These are phyloP conservation scores for Dendropsophus ebraccatus DNA, from an alignment of 2,113 vertebrate genomes.

Conservation along the genomic window DNA sequence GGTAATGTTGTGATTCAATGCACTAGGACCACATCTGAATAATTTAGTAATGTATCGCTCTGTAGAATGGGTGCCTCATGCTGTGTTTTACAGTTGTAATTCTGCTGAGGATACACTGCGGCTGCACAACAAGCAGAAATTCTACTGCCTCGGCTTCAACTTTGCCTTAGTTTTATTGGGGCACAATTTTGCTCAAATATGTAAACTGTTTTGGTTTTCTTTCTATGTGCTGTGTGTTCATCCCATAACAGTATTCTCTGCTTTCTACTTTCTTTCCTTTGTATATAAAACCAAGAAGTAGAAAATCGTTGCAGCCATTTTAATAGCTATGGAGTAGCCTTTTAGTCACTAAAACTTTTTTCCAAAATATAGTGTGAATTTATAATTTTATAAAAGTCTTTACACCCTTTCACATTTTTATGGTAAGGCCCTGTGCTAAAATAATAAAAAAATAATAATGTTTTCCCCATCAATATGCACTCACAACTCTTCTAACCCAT, in stretches of 20 bases:
- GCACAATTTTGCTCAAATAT: neutral
- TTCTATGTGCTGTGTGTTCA: neutral
- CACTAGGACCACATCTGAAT: neutral
- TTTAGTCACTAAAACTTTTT: too few species aligned
- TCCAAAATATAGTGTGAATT: too few species aligned
- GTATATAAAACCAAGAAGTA: neutral
- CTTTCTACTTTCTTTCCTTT: neutral
- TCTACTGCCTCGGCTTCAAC: neutral
- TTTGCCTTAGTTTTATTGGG: neutral
- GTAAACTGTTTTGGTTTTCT: neutral
- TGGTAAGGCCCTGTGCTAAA: too few species aligned
- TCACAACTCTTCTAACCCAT: too few species aligned
- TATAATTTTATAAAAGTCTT: too few species aligned
- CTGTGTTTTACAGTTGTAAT: neutral
- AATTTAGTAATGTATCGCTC: neutral
- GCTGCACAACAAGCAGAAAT: constrained; percentile 3
- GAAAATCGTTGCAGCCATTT: neutral
- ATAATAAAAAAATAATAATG: too few species aligned
- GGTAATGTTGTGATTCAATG: neutral
- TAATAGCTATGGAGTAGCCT: too few species aligned
- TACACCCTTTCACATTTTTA: too few species aligned
- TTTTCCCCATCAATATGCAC: too few species aligned
- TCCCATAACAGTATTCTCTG: neutral
- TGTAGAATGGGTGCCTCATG: neutral
- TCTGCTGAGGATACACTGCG: constrained; percentile 2